Percentiles rank a stretch among this genome's conserved stretches.
Conservation (phyloP, 2,888 invertebrate species). For the Diogma glabrata region DNA sequence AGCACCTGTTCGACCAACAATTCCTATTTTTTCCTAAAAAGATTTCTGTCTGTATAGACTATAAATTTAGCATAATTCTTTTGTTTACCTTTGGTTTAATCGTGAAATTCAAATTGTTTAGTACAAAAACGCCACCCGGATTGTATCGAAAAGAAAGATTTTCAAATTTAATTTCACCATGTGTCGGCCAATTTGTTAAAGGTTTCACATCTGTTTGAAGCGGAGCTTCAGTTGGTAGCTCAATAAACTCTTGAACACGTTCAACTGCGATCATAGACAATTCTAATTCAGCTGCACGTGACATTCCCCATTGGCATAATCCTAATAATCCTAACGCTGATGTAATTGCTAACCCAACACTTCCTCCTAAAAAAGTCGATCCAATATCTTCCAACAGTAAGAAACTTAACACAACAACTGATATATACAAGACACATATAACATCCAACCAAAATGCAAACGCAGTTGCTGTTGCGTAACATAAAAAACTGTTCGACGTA, state of each 20-base stretch:
- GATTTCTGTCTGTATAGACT: neutral
- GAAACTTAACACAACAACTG: constrained; percentile 74
- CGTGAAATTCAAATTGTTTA: constrained; percentile 51
- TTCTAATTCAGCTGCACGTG: constrained; percentile 74
- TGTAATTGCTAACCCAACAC: constrained; percentile 59
- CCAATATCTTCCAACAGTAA: constrained; percentile 44
- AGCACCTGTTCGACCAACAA: constrained; percentile 71
- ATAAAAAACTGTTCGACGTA: constrained; percentile 65
- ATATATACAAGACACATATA: constrained; percentile 76
- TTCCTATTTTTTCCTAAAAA: constrained; percentile 45
- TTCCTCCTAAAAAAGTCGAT: constrained; percentile 46
- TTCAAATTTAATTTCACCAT: constrained; percentile 48
- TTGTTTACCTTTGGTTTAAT: constrained; percentile 28
- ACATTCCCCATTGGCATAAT: constrained; percentile 72
- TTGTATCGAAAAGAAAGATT: constrained; percentile 53
- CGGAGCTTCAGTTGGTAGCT: constrained; percentile 39
- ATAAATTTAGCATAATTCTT: neutral
- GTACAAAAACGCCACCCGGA: constrained; percentile 49
- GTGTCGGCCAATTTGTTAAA: constrained; percentile 43
- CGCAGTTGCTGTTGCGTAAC: constrained; percentile 78
- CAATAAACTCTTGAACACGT: constrained; percentile 67
- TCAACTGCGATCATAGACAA: constrained; percentile 79
- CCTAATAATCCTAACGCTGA: constrained; percentile 59
- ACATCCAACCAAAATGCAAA: constrained; percentile 89
- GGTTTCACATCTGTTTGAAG: constrained; percentile 16